These are phyloP conservation scores for Rhamphomyia laevipes DNA, from an alignment of 2,888 invertebrate genomes.

Conservation along the genomic window DNA sequence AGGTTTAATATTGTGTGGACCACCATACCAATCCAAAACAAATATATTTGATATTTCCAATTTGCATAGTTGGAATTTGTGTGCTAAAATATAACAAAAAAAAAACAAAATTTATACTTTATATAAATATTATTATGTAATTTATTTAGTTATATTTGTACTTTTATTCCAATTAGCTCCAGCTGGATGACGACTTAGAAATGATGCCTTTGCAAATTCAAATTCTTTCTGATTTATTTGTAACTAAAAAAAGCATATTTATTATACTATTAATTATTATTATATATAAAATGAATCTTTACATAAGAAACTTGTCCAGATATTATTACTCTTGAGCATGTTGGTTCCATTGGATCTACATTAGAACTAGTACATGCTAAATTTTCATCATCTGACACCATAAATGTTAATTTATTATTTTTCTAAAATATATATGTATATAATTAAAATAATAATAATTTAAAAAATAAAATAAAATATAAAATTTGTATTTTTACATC, in stretches of 20 bases:
- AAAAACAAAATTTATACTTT: conserved; percentile 1
- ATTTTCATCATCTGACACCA: conserved; percentile 31
- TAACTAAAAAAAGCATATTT: not conserved
- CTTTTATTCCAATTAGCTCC: conserved; percentile 27
- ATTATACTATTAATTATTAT: no score
- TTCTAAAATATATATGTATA: conserved; percentile 17
- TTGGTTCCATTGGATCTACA: conserved; percentile 37
- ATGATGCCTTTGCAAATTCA: not conserved
- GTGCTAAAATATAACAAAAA: conserved; percentile 46
- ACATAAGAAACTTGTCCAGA: conserved; percentile 30
- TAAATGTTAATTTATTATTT: conserved; percentile 29
- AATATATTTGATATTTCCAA: conserved; percentile 59
- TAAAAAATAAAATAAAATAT: not conserved
- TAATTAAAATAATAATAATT: not conserved
- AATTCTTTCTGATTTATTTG: not conserved
- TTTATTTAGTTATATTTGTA: conserved; percentile 7
- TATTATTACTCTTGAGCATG: conserved; percentile 26
- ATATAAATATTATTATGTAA: not conserved
- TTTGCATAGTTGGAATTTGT: conserved; percentile 68
- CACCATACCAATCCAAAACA: conserved; percentile 72
- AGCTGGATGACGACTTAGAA: conserved; percentile 30
- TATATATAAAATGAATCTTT: no score
- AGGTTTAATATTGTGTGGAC: conserved; percentile 41
- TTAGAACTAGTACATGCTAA: conserved; percentile 24
- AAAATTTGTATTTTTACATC: not conserved